Base-by-base conservation (phyloP, 2,888 invertebrate genomes). In the Embidobia sp. region DNA sequence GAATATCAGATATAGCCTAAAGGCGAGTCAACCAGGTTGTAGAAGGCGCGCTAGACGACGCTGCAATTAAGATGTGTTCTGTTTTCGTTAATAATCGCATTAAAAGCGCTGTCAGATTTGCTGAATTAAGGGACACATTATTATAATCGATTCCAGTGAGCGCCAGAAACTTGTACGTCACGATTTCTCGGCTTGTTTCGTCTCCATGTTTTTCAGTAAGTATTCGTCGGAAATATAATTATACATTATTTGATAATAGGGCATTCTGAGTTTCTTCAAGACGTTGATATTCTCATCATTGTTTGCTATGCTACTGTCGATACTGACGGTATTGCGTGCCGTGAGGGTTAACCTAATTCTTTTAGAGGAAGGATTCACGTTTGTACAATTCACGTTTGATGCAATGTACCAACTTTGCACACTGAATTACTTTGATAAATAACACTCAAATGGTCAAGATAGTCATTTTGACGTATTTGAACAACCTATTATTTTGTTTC, bases 351-450 rank as follows among this genome's bases (percentile, higher is more conserved):
- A 61, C 27, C 18, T 13, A 22, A 63, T 59, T 66, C 77, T 66
- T 64, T 59, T 26, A 63, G 78, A 73, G 79, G 19, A 44, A 35
- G 49, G 77, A 51, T 64, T 44, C 67, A 74, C 67, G 82, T 82
- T 81, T 79, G 81, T 85, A 82, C 85, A 81, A 87, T 85, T 86
- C 84, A 86, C 85, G 85, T 84, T 37, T 15, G 31, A 10, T 4
- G 82, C 86, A 81, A 83, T 84, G 85, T 86, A 83, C 82, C 85
- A 84, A 83, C 87, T 85, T 86, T 87, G n/a, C n/a, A n/a, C n/a
- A n/a, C n/a, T n/a, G n/a, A n/a, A n/a, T n/a, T n/a, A n/a, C n/a
- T n/a, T n/a, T n/a, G n/a, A n/a, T n/a, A n/a, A n/a, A n/a, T n/a
- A n/a, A n/a, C n/a, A n/a, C n/a, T n/a, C n/a, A n/a, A n/a, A n/a